Conservation (phyloP, 2,888 invertebrate genomes). For the Ormyrus thymus region DNA sequence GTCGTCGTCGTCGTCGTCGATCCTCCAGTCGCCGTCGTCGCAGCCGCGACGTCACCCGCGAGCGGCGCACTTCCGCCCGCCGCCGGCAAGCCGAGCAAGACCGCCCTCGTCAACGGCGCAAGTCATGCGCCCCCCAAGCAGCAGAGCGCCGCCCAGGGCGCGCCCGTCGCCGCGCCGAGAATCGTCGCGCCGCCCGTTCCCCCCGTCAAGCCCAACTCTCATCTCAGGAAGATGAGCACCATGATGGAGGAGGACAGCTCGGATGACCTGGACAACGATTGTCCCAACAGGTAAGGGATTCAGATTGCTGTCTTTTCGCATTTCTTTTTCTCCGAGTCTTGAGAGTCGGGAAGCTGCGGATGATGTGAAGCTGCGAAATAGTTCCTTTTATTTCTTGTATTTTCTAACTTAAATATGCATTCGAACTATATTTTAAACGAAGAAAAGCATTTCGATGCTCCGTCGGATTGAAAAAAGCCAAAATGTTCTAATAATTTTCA, state of each 20-base stretch:
- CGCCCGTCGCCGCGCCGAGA: not conserved
- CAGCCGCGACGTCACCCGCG: not conserved
- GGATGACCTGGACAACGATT: conserved; percentile 63
- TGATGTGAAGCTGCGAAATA: too few species aligned
- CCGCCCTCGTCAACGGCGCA: conserved; percentile 7
- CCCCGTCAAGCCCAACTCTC: conserved; percentile 23
- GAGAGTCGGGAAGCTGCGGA: too few species aligned
- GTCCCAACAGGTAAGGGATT: conserved; percentile 44
- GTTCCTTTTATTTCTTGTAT: too few species aligned
- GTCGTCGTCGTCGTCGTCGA: conserved; percentile 43
- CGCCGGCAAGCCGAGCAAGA: not conserved
- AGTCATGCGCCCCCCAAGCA: not conserved
- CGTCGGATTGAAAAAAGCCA: too few species aligned
- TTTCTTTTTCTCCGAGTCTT: too few species aligned
- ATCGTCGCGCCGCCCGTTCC: not conserved
- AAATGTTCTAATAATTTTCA: too few species aligned
- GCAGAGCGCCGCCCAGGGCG: not conserved
- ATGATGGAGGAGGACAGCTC: conserved; percentile 69
- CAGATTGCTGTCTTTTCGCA: too few species aligned
- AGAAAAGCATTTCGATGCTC: too few species aligned
- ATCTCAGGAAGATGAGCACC: conserved; percentile 67
- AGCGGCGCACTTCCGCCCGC: not conserved
- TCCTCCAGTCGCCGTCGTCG: conserved; percentile 21
- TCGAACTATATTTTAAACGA: too few species aligned
- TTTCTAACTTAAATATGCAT: too few species aligned